A percentile compares a stretch with the other conserved stretches of the same genome.
These are phyloP conservation scores for Boloria euphrosyne DNA, from an alignment of 2,888 invertebrate species.

Conservation along the genomic window DNA sequence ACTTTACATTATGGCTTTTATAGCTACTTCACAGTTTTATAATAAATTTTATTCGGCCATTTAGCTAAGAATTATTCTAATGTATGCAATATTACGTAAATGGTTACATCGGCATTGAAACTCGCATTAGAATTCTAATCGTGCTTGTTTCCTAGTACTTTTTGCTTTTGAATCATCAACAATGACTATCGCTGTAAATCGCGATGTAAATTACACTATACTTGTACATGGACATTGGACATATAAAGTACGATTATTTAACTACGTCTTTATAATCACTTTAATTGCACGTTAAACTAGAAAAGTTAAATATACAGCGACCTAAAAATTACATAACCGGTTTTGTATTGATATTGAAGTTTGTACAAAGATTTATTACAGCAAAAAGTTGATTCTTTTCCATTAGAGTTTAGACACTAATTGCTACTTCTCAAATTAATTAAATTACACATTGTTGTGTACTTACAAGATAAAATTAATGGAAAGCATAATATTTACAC, in stretches of 20 bases:
- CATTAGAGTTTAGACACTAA: background rate
- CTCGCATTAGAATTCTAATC: slow-evolving; percentile 56
- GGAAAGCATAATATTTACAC: too few species aligned
- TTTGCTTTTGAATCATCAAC: slow-evolving; percentile 57
- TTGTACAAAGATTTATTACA: slow-evolving; percentile 7
- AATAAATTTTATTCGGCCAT: slow-evolving; percentile 5
- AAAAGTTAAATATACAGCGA: slow-evolving; percentile 16
- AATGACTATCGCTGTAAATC: slow-evolving; percentile 37
- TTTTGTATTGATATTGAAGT: slow-evolving; percentile 10
- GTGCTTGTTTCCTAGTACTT: slow-evolving; percentile 61
- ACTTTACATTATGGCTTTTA: background rate
- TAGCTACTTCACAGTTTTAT: background rate
- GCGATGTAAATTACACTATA: slow-evolving; percentile 18
- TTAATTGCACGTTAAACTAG: slow-evolving; percentile 13
- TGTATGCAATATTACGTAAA: slow-evolving; percentile 37
- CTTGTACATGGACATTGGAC: background rate
- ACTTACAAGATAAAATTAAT: too few species aligned
- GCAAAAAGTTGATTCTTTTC: background rate
- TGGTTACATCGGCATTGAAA: slow-evolving; percentile 38
- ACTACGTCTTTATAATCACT: background rate
- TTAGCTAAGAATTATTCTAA: slow-evolving; percentile 16
- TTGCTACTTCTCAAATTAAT: background rate
- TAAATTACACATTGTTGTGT: background rate
- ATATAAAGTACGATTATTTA: too few species aligned
- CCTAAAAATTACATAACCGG: slow-evolving; percentile 20